Base-by-base conservation (phyloP, 2,113 vertebrate genomes). In the Podocnemis expansa region DNA sequence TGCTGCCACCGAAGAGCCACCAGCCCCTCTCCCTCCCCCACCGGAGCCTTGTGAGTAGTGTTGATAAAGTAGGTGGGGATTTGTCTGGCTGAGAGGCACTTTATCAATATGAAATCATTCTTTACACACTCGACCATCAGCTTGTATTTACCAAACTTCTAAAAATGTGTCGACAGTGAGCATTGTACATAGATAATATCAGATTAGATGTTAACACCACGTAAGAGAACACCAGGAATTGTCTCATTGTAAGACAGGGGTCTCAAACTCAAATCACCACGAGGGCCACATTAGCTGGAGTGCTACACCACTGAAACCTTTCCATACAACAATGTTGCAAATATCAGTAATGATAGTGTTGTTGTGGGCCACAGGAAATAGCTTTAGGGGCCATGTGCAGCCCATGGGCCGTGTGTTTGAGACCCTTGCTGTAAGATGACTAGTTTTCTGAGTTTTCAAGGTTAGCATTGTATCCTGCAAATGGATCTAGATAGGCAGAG, bases 1-100 rank as follows among this genome's bases (percentile, higher is more conserved):
- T 1, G 96, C 98, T 1, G 96, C 98, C 70, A 97, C 98, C 1
- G 99, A 99, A 95, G 99, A 99, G 16, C 98, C 98, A 0, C 98
- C 98, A 0, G 96, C 98, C 0, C 98, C 98, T 70, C 91, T 98
- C 73, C 97, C 98, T 5, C 98, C 98, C 3, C 97, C 98, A 1
- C 98, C 98, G 70, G 99, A 99, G 82, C 98, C 98, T 80, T 96
- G 98, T 99, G 96, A 98, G 98, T 97, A 73, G 41, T 41, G 6
- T 63, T 91, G 54, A 2, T 58, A 34, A 84, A 54, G 27, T 73
- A 51, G 43, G 17, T 0, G 4, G 70, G 43, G 73, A 67, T 55
- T 55, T 80, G 73, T 78, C 82, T 78, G 75, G 5, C 58, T 0
- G 0, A 27, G 55, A 5, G 56, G 63, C 78, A 56, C 12, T 78